A percentile compares a stretch with the other conserved stretches of the same genome.
These are phyloP conservation scores for Acrocera orbiculus DNA, from an alignment of 2,888 invertebrate species.

Conservation along the genomic window DNA sequence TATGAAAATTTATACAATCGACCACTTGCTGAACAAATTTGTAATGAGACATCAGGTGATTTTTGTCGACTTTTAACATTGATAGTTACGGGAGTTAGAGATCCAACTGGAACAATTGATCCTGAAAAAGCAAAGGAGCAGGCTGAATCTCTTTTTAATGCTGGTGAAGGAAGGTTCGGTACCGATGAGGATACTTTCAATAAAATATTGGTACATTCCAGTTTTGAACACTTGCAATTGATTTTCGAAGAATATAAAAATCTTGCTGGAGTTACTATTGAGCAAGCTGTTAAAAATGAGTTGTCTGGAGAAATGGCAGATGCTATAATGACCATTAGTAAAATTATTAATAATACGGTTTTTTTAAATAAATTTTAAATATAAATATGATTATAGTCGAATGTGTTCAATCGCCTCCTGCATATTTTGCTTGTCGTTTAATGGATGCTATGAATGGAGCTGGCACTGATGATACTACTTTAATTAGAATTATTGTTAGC, in stretches of 20 bases:
- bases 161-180: slow-evolving; percentile 53
- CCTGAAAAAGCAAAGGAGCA: slow-evolving; percentile 47
- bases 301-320: slow-evolving; percentile 47
- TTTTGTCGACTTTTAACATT: slow-evolving; percentile 58
- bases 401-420: slow-evolving; percentile 45
- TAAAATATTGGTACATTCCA: slow-evolving; percentile 52
- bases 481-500: slow-evolving; percentile 52
- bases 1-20: slow-evolving; percentile 47
- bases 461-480: slow-evolving; percentile 53
- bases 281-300: slow-evolving; percentile 51
- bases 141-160: slow-evolving; percentile 49
- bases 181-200: slow-evolving; percentile 60
- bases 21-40: slow-evolving; percentile 54
- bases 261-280: slow-evolving; percentile 52
- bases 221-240: slow-evolving; percentile 49
- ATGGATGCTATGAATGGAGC: slow-evolving; percentile 48
- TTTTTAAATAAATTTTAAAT: not conserved
- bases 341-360: slow-evolving; percentile 10
- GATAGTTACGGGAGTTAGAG: slow-evolving; percentile 48
- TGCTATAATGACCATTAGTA: slow-evolving; percentile 52
- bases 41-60: slow-evolving; percentile 60
- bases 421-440: slow-evolving; percentile 50
- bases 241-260: slow-evolving; percentile 58
- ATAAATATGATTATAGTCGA: slow-evolving; percentile 36
- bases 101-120: slow-evolving; percentile 44